Evolutionary conservation across 2,888 invertebrate species (phyloP).

Genomic region (Clistopyga incitator): DNA sequence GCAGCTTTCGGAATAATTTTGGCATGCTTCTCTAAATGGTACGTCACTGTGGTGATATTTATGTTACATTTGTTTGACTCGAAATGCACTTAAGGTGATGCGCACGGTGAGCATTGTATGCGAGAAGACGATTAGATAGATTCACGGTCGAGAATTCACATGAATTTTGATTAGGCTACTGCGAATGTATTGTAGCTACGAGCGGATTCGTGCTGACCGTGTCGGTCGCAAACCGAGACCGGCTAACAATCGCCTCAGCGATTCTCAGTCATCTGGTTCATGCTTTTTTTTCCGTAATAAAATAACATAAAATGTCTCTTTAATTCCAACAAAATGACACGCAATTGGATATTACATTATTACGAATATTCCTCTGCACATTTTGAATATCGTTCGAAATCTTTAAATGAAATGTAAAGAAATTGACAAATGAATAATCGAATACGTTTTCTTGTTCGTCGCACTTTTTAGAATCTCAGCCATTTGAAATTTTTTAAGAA

Average conservation of each 20-base stretch:
- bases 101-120: background rate
- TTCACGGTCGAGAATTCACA: conserved; percentile 35
- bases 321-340: background rate
- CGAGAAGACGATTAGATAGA: background rate
- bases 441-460: background rate
- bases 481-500: conserved; percentile 18
- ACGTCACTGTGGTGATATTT: background rate
- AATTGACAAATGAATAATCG: background rate
- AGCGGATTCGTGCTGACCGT: conserved; percentile 60
- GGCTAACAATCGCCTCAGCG: conserved; percentile 40
- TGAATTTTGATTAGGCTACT: conserved; percentile 53
- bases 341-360: too few species aligned
- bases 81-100: background rate
- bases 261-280: background rate
- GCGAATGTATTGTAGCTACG: conserved; percentile 59
- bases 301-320: background rate
- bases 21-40: background rate
- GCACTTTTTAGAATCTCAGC: conserved; percentile 19
- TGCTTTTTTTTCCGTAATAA: background rate
- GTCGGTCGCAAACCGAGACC: conserved; percentile 55
- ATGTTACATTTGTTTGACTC: too few species aligned
- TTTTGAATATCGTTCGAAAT: background rate
- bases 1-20: background rate
- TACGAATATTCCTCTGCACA: too few species aligned
- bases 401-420: background rate